Evolutionary conservation across 1,140 invertebrate species (phyloP).

Genomic region (Papilio polyxenes): DNA sequence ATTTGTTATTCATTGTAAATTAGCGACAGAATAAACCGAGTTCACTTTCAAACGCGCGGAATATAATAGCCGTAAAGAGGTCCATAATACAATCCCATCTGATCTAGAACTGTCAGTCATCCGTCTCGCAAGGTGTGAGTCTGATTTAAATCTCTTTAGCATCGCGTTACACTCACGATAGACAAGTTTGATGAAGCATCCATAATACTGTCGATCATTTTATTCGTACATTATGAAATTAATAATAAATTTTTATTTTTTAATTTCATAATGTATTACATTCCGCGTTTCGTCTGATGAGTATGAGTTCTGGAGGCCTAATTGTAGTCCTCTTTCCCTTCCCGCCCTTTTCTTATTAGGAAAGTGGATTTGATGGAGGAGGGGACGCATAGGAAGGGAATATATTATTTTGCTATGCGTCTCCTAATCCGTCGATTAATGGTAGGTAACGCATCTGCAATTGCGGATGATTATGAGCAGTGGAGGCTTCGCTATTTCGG

Average conservation of each 20-base stretch:
- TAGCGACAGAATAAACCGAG: conserved; percentile 17
- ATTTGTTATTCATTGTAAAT: neutral
- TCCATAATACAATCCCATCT: conserved; percentile 41
- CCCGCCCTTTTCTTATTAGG: too few relatives aligned
- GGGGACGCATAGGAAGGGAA: too few relatives aligned
- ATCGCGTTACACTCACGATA: conserved; percentile 24
- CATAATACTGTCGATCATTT: neutral
- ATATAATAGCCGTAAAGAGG: conserved; percentile 42
- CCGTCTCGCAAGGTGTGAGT: conserved; percentile 47
- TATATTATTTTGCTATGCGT: too few relatives aligned
- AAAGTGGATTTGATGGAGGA: too few relatives aligned
- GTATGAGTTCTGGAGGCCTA: too few relatives aligned
- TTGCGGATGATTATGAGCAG: too few relatives aligned
- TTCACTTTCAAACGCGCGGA: conserved; percentile 48
- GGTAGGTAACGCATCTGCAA: too few relatives aligned
- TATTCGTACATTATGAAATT: conserved; percentile 1
- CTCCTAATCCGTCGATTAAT: too few relatives aligned
- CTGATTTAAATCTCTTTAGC: conserved; percentile 23
- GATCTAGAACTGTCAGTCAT: conserved; percentile 65
- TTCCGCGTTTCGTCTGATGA: too few relatives aligned
- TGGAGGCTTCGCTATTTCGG: too few relatives aligned
- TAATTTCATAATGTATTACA: too few relatives aligned
- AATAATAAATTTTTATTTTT: neutral
- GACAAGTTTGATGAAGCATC: conserved; percentile 27
- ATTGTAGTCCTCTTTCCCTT: too few relatives aligned